A percentile compares a stretch with the other conserved stretches of the same genome.
phyloP scores from a whole-genome alignment of 2,797 vertebrate genomes.

The Heterohyrax brucei region DNA sequence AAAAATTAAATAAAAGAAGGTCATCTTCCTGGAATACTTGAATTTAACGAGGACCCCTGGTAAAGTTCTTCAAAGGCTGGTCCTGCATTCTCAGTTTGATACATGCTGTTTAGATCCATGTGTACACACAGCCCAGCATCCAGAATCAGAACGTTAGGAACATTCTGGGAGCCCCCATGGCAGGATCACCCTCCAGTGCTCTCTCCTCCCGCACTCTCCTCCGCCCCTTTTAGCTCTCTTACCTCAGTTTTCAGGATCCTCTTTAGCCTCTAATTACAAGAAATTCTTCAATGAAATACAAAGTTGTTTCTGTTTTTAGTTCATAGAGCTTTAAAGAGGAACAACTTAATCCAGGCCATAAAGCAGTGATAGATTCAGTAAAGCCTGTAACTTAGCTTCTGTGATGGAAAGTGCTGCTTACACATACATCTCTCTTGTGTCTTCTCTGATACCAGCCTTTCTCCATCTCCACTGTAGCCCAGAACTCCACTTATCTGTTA shows the following conservation, averaged over 20 bases:
- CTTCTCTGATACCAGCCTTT: not conserved
- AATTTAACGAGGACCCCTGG: not conserved
- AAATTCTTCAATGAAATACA: slow-evolving; percentile 30
- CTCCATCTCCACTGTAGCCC: not conserved
- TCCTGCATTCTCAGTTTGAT: not conserved
- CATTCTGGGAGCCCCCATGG: not conserved
- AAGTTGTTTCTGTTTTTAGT: not conserved
- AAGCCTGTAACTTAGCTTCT: not conserved
- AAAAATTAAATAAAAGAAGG: not conserved
- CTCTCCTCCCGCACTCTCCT: not conserved
- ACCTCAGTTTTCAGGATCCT: not conserved
- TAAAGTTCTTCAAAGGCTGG: no score
- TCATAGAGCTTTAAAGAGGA: slow-evolving; percentile 9
- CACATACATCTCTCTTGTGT: not conserved
- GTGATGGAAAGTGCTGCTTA: not conserved
- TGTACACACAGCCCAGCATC: not conserved
- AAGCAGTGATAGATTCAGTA: not conserved
- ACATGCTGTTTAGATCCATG: rapidly evolving
- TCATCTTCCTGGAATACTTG: not conserved
- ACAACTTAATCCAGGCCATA: not conserved
- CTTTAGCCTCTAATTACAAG: not conserved
- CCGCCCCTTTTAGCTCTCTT: no score
- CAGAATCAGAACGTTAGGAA: not conserved
- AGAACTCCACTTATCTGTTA: not conserved
- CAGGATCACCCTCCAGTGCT: rapidly evolving